These are phyloP conservation scores for Kuschelorhynchus macadamiae DNA, from an alignment of 2,888 invertebrate genomes.

Conservation along the genomic window DNA sequence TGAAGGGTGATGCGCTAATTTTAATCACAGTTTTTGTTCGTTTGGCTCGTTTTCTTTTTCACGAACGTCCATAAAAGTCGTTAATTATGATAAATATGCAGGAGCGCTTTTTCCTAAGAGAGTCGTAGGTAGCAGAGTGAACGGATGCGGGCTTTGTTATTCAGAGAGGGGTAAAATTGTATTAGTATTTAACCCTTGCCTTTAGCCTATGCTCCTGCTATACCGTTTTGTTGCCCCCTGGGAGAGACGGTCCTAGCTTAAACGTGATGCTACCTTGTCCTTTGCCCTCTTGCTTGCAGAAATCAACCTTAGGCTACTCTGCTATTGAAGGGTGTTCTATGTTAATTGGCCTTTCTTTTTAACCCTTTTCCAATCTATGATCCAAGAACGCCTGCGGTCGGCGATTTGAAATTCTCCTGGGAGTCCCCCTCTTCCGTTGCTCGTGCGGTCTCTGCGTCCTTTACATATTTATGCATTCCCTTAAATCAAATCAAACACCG, in stretches of 20 bases:
- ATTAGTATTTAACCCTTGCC: slow-evolving; percentile 70
- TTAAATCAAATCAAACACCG: slow-evolving; percentile 51
- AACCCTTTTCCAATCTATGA: slow-evolving; percentile 58
- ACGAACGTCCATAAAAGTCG: slow-evolving; percentile 68
- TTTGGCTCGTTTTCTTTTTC: slow-evolving; percentile 65
- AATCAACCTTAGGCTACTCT: slow-evolving; percentile 50
- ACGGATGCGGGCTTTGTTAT: slow-evolving; percentile 69
- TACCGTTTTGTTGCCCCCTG: slow-evolving; percentile 65
- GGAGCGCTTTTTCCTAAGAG: slow-evolving; percentile 69
- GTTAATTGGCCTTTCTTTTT: slow-evolving; percentile 58
- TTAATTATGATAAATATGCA: slow-evolving; percentile 71
- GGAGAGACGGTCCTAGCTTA: slow-evolving; percentile 64
- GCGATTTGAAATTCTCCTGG: slow-evolving; percentile 53
- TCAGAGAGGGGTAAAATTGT: slow-evolving; percentile 68
- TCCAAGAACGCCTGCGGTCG: slow-evolving; percentile 52
- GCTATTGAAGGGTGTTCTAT: slow-evolving; percentile 58
- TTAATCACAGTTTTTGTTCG: slow-evolving; percentile 66
- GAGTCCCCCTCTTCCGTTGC: slow-evolving; percentile 40
- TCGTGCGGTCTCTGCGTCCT: slow-evolving; percentile 29
- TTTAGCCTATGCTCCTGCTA: slow-evolving; percentile 68
- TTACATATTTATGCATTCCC: slow-evolving; percentile 51
- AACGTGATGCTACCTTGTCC: slow-evolving; percentile 59
- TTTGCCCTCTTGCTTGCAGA: slow-evolving; percentile 50
- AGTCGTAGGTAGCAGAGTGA: slow-evolving; percentile 65
- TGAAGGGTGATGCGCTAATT: slow-evolving; percentile 63